Base-by-base conservation (phyloP, 2,113 vertebrate species). In the Amblyornis subalaris region DNA sequence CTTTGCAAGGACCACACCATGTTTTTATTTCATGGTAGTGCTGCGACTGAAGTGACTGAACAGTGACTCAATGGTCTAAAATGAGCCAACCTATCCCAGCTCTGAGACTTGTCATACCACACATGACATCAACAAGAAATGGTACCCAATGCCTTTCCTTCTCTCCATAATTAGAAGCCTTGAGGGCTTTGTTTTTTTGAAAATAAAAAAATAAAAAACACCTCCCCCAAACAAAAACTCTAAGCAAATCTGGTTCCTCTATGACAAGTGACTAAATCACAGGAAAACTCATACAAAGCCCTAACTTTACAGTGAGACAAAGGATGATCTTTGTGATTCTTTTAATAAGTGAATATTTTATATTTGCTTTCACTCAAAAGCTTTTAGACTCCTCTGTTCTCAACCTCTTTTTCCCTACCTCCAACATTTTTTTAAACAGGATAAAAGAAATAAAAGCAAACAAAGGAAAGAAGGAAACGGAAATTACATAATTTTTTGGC, bases 341-440 rank as follows among this genome's bases (percentile, higher is more conserved):
- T 88, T 69, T 28, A 72, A 8, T 53, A 84, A 69, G 53, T 62
- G 67, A 79, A 9, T 72, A 61, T 79, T 88, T 95, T 54, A 47
- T 57, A 23, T 19, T 60, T 78, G 12, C 9, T 75, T 69, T 73
- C 31, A 75, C 17, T 84, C 38, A 60, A 70, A 84, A 67, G 23
- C 24, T 91, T 86, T 67, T 77, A 53, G 14, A 55, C 11, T 38
- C 25, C 10, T 70, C 28, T 89, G 3, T 74, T 93, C 29, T 75
- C 0, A 0, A 88, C 7, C 4, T 6, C 12, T 51, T 81, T 85
- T 26, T 64, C 33, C 11, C 2, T 35, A 69, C 48, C 21, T 29
- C 36, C 25, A 13, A 14, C 67, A 5, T 14, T 40, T 75, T 72
- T 72, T 72, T 36, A 23, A 70, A 54, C 13, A 47, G 10, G 15